Evolutionary conservation across 2,113 vertebrate species (phyloP), one percentile per base, ranked within the genome.

Genomic region (Leucosticte australis): DNA sequence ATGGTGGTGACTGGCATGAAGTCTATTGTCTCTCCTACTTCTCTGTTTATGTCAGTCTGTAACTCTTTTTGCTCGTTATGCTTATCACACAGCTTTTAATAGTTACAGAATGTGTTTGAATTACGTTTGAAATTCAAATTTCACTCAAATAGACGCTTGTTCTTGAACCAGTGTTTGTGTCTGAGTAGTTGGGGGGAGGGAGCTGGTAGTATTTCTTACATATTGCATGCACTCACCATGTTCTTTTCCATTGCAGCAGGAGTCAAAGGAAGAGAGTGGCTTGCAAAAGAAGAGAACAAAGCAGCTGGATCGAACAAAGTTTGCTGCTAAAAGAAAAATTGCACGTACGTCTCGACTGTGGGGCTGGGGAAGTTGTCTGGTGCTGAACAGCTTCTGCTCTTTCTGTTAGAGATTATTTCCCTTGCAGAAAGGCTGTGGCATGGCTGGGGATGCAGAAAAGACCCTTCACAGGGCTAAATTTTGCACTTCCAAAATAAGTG

Each of bases 311-410:
- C 97, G 96, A 97, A 74, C 83, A 8, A 98, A 97, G 83, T 96
- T 96, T 96, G 73, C 97, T 95, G 92, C 97, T 87, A 98, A 97
- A 95, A 98, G 98, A 92, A 98, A 97, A 97, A 97, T 98, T 94
- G 92, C 98, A 98, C 98, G 98, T 98, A 98, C 80, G 98, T 98
- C 86, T 97, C 0, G 3, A 67, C 14, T 17, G 47, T 77, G 91
- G 90, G 89, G 70, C 80, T 83, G 47, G 95, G 78, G 73, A 83
- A 50, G 10, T 21, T 57, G 59, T 47, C 15, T 17, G 83, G 42
- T 85, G 73, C 83, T 42, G 85, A 87, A n/a, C 42, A 59, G 75
- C 62, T 57, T 87, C 87, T 83, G 82, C 62, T 87, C 20, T 80
- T 90, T 60, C 21, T 64, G 17, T 41, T 69, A 27, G 59, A 78